phyloP scores from a whole-genome alignment of 2,113 vertebrate species.

The Megaceryle maxima region DNA sequence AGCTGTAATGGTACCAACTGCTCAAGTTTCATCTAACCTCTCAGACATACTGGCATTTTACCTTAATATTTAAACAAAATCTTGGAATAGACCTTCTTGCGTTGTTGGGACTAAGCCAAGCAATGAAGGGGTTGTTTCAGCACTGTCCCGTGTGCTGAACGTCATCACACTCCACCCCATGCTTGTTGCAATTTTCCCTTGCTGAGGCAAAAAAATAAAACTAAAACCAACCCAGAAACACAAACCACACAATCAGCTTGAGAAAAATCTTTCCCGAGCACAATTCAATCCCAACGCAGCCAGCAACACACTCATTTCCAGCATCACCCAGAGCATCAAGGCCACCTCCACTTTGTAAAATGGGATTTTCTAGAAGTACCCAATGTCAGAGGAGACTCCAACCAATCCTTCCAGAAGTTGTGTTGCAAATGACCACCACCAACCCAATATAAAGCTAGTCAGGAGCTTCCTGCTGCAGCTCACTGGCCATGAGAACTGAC shows the following conservation, averaged over 20 bases:
- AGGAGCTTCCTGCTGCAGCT: not conserved
- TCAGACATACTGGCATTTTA: not conserved
- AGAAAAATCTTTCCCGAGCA: not conserved
- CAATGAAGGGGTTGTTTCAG: not conserved
- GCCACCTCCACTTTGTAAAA: not conserved
- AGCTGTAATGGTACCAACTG: not conserved
- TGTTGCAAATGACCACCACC: not conserved
- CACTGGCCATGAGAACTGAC: not conserved
- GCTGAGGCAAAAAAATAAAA: not conserved
- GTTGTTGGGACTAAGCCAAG: fast-evolving
- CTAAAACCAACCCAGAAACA: not conserved
- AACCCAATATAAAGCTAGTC: fast-evolving
- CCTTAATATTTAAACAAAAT: not conserved
- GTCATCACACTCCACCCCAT: not conserved
- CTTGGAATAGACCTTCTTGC: not conserved
- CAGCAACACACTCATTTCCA: not conserved
- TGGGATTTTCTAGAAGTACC: not conserved
- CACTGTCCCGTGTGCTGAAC: not conserved
- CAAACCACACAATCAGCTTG: fast-evolving
- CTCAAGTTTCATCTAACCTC: not conserved
- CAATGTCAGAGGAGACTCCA: fast-evolving
- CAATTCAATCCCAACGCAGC: not conserved
- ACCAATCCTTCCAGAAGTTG: not conserved
- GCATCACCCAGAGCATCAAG: not conserved
- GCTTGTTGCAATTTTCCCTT: not conserved